Conservation (phyloP, 2,113 vertebrate species). For the Myodes glareolus region DNA sequence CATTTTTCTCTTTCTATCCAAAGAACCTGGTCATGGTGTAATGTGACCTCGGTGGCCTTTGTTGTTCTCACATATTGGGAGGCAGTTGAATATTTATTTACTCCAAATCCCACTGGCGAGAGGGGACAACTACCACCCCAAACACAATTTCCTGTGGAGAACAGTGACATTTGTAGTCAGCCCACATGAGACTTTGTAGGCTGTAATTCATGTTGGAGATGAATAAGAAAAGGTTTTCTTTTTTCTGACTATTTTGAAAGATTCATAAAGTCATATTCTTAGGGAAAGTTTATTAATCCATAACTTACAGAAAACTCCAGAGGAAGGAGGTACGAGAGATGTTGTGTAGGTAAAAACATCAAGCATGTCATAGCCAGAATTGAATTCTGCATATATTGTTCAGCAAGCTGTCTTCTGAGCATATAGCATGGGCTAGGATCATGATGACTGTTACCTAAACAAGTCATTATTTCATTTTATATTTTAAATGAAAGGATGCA, state of each 20-base stretch:
- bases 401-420: neutral
- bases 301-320: constrained; percentile 64
- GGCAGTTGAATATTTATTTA: constrained; percentile 4
- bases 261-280: constrained; percentile 62
- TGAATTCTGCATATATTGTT: constrained; percentile 8
- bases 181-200: neutral
- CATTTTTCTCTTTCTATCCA: neutral
- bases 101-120: neutral
- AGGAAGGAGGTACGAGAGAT: constrained; percentile 63
- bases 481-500: neutral
- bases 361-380: constrained; percentile 8
- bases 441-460: neutral
- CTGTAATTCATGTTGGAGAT: constrained; percentile 66
- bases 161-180: constrained; percentile 42
- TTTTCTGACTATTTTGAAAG: constrained; percentile 65
- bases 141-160: constrained; percentile 53
- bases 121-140: neutral
- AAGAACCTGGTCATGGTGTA: neutral
- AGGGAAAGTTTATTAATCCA: constrained; percentile 67
- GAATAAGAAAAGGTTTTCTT: constrained; percentile 53
- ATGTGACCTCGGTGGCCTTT: neutral
- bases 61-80: neutral
- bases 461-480: neutral
- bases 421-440: neutral
- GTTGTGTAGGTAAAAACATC: constrained; percentile 12